Percentiles rank a stretch among this genome's conserved stretches.
Conservation (phyloP, 53 echinoderm and acorn worm genomes). For the Glandiceps talaboti region DNA sequence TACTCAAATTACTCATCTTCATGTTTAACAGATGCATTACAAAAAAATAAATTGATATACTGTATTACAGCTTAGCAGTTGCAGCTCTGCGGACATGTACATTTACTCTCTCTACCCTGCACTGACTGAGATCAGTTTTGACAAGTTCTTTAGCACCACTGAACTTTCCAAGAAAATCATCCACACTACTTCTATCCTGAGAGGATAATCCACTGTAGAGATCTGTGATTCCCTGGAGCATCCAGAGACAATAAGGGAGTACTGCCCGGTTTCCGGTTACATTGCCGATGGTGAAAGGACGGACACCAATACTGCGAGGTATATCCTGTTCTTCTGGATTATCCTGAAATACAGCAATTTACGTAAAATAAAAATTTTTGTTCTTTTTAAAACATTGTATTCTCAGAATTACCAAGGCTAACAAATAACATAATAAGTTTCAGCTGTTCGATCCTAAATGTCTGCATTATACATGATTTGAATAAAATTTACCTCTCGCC, state of each 20-base stretch:
- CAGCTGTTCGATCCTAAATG: too few relatives aligned
- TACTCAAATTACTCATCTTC: too few relatives aligned
- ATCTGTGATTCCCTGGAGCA: slow-evolving; percentile 5
- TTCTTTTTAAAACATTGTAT: too few relatives aligned
- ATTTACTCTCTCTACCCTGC: slow-evolving; percentile 6
- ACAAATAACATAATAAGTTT: too few relatives aligned
- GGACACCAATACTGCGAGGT: slow-evolving; percentile 5
- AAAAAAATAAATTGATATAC: too few relatives aligned
- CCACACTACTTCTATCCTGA: neutral
- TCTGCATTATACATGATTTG: too few relatives aligned
- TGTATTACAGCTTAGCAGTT: neutral
- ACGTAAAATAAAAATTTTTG: too few relatives aligned
- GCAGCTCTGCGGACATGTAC: neutral
- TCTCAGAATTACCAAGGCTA: too few relatives aligned
- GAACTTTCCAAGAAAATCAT: slow-evolving; percentile 3
- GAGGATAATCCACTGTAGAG: slow-evolving; percentile 1
- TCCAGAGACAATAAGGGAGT: slow-evolving; percentile 2
- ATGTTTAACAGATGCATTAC: too few relatives aligned
- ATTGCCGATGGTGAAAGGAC: neutral
- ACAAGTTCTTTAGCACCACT: slow-evolving; percentile 10
- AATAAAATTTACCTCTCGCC: too few relatives aligned
- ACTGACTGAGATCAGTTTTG: neutral
- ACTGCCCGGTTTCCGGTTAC: neutral
- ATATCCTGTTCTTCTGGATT: neutral
- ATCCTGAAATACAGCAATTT: neutral